Conservation (phyloP, 30 jellyfish, hydroid and myxozoan genomes). For the Rhopilema esculentum region DNA sequence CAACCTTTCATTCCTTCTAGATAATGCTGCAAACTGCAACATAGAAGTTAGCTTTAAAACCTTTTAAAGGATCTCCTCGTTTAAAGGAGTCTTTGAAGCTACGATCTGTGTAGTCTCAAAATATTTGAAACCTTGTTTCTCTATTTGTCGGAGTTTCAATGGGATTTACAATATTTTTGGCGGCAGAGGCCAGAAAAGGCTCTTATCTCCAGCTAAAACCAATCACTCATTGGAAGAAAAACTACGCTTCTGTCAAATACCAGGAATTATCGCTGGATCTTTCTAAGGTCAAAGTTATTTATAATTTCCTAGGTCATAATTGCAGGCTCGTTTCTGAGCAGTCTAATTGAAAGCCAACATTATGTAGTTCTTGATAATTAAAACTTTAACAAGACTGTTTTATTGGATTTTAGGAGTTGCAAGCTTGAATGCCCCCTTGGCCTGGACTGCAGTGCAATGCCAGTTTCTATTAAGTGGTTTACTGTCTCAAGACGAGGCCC, state of each 20-base stretch:
- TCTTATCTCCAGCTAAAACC: background rate
- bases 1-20: no score
- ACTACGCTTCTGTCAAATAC: background rate
- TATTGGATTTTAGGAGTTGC: slow-evolving; percentile 67
- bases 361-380: no score
- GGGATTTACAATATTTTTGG: background rate
- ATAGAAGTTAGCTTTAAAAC: no score
- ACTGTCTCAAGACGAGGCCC: slow-evolving; percentile 76
- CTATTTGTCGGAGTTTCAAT: no score
- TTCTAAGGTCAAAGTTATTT: background rate
- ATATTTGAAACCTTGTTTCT: no score
- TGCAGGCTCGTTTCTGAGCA: no score
- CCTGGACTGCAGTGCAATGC: slow-evolving; percentile 47
- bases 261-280: background rate
- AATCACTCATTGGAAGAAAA: background rate
- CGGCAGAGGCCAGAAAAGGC: background rate
- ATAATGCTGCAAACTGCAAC: no score
- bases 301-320: background rate
- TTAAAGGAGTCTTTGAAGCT: no score
- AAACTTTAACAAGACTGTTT: no score
- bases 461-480: slow-evolving; percentile 69
- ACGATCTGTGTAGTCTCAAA: no score
- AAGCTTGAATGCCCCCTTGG: slow-evolving; percentile 64
- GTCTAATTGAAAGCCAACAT: no score
- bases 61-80: no score